Base-by-base conservation (phyloP, 2,797 vertebrate species). In the Phaenicophaeus curvirostris region DNA sequence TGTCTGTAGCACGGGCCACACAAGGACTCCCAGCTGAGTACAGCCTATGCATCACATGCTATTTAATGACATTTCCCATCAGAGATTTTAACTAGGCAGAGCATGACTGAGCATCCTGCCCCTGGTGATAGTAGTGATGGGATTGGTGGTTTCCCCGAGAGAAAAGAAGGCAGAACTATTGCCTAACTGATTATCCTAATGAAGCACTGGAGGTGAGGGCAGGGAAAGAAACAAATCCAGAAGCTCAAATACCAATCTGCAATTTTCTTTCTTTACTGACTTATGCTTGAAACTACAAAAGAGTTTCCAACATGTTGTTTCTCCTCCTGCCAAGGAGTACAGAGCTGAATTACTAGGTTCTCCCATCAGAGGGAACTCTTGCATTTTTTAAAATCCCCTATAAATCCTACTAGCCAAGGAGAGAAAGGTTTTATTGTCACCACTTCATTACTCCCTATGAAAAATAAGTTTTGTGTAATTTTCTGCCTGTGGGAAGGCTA, bases 351-450 rank as follows among this genome's bases (percentile, higher is more conserved):
- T 96, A 76, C 94, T 90, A 27, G 23, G 6, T 37, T 57, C 74
- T 86, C 67, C 95, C 96, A 94, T 94, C 85, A 96, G 97, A 95
- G 94, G 97, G 94, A 96, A 96, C 72, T 95, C n/a, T 96, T 96
- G 94, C 28, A 79, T 96, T 92, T 85, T 88, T 78, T 3, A 2
- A 6, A 86, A 62, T 39, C 13, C 39, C 30, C 1, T 15, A 9
- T 33, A 53, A 53, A 75, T 58, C 67, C 48, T 37, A 9, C 31
- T 13, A 14, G 61, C 24, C 9, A 0, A 24, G 13, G 35, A 31
- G 7, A 69, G 67, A 55, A 50, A 39, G 27, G 11, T 65, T 89
- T 88, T 58, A 3, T 8, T 71, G 59, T 37, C 71, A 71, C 21
- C 18, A 15, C 15, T 65, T 89, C 11, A 4, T 59, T 59, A 2